Conservation (phyloP, 2,797 vertebrate genomes). For the Phaenicophaeus curvirostris region DNA sequence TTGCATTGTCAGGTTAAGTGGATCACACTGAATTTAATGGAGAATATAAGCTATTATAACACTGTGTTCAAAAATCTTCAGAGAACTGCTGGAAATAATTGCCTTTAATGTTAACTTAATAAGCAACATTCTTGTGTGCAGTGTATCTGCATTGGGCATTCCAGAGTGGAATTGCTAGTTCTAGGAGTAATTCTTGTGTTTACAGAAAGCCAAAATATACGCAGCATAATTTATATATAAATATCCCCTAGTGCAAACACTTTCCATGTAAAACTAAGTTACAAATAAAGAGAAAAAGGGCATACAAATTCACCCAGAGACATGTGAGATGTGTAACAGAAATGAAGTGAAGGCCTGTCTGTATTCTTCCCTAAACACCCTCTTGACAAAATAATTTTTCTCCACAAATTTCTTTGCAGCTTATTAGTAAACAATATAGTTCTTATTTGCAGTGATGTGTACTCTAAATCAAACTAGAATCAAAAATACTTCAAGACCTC, state of each 20-base stretch:
- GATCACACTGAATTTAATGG: not conserved
- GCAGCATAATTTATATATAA: not conserved
- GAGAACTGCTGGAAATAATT: constrained; percentile 44
- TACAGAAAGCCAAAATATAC: constrained; percentile 2
- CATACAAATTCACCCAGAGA: not conserved
- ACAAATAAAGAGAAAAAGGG: not conserved
- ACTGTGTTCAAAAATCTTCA: constrained; percentile 37
- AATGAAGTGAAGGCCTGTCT: not conserved
- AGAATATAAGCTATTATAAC: not conserved
- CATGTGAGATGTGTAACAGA: not conserved
- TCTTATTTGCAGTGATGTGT: not conserved
- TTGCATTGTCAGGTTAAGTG: not conserved
- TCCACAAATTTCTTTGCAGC: not conserved
- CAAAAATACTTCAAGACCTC: not conserved
- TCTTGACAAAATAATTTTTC: not conserved
- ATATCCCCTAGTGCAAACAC: not conserved
- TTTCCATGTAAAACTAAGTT: not conserved
- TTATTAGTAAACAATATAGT: not conserved
- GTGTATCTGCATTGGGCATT: not conserved
- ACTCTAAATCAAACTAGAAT: not conserved
- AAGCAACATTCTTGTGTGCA: not conserved
- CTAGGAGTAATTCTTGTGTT: constrained; percentile 6
- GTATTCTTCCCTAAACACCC: not conserved
- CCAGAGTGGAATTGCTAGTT: not conserved
- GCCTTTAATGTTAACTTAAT: constrained; percentile 42